A percentile compares a stretch with the other conserved stretches of the same genome.
Conservation (phyloP, 1,140 invertebrate genomes). For the Papilio aristodemus region DNA sequence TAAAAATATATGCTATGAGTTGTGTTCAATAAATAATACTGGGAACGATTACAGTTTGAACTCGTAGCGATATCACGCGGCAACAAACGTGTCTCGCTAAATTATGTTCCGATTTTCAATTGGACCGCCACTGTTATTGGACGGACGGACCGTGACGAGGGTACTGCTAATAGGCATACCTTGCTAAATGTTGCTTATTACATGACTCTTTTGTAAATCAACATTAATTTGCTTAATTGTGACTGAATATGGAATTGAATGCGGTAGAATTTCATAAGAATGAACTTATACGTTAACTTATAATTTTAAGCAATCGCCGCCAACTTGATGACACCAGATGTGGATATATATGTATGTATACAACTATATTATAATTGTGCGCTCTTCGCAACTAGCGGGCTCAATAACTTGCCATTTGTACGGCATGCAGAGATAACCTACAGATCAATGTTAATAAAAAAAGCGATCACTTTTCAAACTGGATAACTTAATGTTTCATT, state of each 20-base stretch:
- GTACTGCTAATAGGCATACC: not conserved
- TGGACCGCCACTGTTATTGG: not conserved
- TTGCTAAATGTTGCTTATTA: not conserved
- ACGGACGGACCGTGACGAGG: not conserved
- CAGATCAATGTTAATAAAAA: conserved; percentile 12
- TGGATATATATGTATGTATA: too few species aligned
- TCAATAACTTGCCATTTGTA: not conserved
- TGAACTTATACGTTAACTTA: too few species aligned
- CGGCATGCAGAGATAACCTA: not conserved
- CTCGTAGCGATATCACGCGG: not conserved
- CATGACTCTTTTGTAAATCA: not conserved
- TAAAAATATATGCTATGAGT: not conserved
- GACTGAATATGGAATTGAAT: too few species aligned
- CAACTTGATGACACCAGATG: too few species aligned
- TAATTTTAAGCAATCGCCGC: too few species aligned
- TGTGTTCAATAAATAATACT: not conserved
- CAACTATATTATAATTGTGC: not conserved
- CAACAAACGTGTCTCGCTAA: not conserved
- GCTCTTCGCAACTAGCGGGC: not conserved
- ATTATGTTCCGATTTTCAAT: not conserved
- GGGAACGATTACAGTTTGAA: not conserved
- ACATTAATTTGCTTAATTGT: too few species aligned
- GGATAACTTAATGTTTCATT: conserved; percentile 10
- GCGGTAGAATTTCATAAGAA: too few species aligned
- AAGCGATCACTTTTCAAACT: not conserved